These are phyloP conservation scores for Eurosta solidaginis DNA, from an alignment of 1,140 invertebrate genomes.

Conservation along the genomic window DNA sequence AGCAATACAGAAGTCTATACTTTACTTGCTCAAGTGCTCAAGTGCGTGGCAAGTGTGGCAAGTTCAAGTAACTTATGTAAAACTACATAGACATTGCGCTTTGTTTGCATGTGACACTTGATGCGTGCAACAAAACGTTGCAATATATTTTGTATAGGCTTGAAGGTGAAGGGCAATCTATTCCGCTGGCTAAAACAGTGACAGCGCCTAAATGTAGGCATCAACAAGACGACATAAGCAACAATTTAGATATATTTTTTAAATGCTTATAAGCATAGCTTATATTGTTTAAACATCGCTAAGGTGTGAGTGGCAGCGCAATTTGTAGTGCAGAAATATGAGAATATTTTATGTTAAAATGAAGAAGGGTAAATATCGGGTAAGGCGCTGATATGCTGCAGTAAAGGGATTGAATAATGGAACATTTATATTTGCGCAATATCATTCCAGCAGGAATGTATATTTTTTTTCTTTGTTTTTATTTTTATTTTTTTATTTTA, in stretches of 20 bases:
- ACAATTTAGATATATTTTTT: neutral
- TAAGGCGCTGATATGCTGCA: neutral
- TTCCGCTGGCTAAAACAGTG: neutral
- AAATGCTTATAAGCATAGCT: neutral
- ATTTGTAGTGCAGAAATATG: neutral
- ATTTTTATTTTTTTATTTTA: neutral
- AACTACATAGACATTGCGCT: neutral
- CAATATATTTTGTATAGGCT: neutral
- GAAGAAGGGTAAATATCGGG: neutral
- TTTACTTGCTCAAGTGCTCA: neutral
- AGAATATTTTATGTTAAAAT: neutral
- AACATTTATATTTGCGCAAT: too few relatives aligned
- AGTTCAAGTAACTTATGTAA: conserved; percentile 12
- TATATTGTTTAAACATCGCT: neutral
- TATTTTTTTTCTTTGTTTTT: neutral
- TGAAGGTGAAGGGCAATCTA: neutral
- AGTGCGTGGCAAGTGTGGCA: neutral
- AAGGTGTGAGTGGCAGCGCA: neutral
- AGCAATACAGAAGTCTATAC: neutral
- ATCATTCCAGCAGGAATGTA: neutral
- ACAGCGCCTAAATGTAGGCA: neutral
- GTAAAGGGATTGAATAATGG: too few relatives aligned
- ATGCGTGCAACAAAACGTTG: conserved; percentile 18
- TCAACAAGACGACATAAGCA: neutral
- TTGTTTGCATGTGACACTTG: conserved; percentile 6